Conservation (phyloP, 2,797 vertebrate genomes). For the Nyctalus aviator region DNA sequence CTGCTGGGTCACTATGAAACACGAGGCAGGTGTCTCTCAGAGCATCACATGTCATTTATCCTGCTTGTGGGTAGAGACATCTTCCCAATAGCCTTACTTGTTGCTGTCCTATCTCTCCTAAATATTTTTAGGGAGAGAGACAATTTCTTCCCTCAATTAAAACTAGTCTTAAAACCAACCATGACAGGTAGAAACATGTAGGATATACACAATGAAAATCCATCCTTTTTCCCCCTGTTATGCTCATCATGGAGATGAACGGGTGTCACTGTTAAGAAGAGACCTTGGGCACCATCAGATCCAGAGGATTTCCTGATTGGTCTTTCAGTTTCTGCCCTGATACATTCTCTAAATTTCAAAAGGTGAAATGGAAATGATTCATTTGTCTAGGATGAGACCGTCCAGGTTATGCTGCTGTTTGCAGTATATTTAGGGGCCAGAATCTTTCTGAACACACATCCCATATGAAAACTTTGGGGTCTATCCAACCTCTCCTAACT, state of each 20-base stretch:
- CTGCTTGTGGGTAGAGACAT: neutral
- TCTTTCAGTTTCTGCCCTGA: neutral
- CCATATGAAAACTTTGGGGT: neutral
- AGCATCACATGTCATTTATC: neutral
- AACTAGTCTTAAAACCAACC: neutral
- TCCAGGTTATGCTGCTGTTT: neutral
- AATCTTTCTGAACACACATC: neutral
- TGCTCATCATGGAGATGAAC: neutral
- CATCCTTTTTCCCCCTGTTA: neutral
- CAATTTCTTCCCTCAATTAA: neutral
- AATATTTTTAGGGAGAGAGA: slow-evolving; percentile 27
- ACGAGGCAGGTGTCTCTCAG: neutral
- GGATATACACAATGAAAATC: neutral
- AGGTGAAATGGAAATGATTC: neutral
- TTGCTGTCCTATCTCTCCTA: neutral
- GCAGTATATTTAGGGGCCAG: neutral
- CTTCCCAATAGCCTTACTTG: neutral
- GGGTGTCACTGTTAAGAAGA: neutral
- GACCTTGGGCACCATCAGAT: neutral
- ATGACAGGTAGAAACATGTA: neutral
- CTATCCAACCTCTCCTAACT: neutral
- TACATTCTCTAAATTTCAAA: neutral
- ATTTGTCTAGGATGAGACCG: neutral
- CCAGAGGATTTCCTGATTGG: neutral
- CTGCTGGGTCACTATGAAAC: neutral